These are phyloP conservation scores for Resseliella maxima DNA, from an alignment of 2,888 invertebrate species.

Conservation along the genomic window DNA sequence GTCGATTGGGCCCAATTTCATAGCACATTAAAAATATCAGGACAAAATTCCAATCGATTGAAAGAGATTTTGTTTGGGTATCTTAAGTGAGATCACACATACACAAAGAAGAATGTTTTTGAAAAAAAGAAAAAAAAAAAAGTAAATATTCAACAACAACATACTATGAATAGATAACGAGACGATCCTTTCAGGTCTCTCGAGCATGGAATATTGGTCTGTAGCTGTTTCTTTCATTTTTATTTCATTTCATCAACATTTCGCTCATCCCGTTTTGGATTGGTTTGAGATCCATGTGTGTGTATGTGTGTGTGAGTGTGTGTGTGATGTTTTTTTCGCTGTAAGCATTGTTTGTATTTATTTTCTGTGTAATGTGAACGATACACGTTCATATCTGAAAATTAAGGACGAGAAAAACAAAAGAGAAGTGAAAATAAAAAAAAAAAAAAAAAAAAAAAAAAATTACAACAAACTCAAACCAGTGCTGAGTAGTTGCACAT, in stretches of 20 bases:
- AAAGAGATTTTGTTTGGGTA: neutral
- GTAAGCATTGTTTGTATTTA: neutral
- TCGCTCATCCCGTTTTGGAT: no score
- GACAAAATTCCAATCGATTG: neutral
- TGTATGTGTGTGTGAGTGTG: no score
- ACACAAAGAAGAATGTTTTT: neutral
- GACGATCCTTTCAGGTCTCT: neutral
- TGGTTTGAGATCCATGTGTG: no score
- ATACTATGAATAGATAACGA: constrained; percentile 26
- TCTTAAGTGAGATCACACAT: neutral
- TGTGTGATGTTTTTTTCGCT: neutral
- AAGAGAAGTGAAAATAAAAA: neutral
- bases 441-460: neutral
- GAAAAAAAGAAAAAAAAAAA: no score
- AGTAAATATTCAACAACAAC: neutral
- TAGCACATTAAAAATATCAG: neutral
- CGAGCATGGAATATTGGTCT: neutral
- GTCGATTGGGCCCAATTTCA: neutral
- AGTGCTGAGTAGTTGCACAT: neutral
- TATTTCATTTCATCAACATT: neutral
- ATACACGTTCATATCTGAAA: neutral
- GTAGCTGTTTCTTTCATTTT: neutral
- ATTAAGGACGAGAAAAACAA: no score
- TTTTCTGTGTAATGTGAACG: neutral
- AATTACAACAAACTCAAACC: neutral